Percentiles rank a stretch among this genome's conserved stretches.
phyloP scores from a whole-genome alignment of 1,140 invertebrate species.

The Lutraria rhynchaena region DNA sequence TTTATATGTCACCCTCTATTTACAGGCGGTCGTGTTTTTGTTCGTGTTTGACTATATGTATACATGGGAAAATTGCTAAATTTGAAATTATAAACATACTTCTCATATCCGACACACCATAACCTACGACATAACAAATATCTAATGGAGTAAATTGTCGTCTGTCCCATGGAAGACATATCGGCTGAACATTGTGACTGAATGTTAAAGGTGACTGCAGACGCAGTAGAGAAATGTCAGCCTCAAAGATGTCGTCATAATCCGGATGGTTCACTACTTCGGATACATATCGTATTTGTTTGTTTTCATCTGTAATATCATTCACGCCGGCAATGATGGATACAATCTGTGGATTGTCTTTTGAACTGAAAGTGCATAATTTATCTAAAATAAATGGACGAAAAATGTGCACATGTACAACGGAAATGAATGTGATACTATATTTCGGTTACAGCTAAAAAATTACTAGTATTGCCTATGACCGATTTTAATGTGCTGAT shows the following conservation, averaged over 20 bases:
- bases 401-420: no score
- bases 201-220: constrained; percentile 62
- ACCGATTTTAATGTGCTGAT: no score
- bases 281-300: constrained; percentile 44
- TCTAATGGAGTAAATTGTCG: constrained; percentile 36
- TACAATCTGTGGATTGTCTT: constrained; percentile 61
- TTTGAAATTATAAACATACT: no score
- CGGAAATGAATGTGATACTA: no score
- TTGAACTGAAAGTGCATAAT: constrained; percentile 62
- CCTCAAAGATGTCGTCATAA: constrained; percentile 69
- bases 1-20: no score
- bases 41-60: no score
- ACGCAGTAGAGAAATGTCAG: constrained; percentile 72
- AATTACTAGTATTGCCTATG: no score
- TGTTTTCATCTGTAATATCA: constrained; percentile 49
- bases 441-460: no score
- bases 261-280: constrained; percentile 71
- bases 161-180: constrained; percentile 66
- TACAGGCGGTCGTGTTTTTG: no score
- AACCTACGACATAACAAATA: constrained; percentile 72
- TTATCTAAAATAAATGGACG: no score
- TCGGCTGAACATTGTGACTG: constrained; percentile 42
- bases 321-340: constrained; percentile 62
- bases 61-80: no score
- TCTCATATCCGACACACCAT: constrained; percentile 66